Conservation (phyloP, 23 tunicate species). For the Halocynthia aurantium region DNA sequence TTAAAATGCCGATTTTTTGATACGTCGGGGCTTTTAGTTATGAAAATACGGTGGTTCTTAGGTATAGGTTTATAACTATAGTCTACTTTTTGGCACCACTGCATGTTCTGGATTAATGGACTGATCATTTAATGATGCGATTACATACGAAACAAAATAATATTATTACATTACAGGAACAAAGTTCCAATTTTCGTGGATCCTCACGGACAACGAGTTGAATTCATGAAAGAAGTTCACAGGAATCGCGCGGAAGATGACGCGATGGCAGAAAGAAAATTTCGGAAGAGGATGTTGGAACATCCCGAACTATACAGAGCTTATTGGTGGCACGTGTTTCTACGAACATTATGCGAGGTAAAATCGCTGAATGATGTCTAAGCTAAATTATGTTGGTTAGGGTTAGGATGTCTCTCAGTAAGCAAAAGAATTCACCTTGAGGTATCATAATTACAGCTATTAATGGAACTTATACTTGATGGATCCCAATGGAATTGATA, state of each 20-base stretch:
- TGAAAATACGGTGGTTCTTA: too few relatives aligned
- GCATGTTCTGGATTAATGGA: too few relatives aligned
- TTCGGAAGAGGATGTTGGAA: conserved; percentile 39
- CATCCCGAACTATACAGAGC: conserved; percentile 79
- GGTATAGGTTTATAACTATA: too few relatives aligned
- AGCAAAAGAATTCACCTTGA: too few relatives aligned
- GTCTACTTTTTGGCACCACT: too few relatives aligned
- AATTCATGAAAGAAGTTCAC: conserved; percentile 1
- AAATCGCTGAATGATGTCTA: background rate
- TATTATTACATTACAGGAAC: background rate
- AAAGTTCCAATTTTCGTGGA: conserved; percentile 15
- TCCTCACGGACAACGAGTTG: conserved; percentile 5
- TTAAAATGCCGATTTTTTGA: too few relatives aligned
- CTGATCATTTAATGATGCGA: background rate
- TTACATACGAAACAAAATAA: background rate
- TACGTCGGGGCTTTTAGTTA: too few relatives aligned
- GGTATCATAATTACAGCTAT: too few relatives aligned
- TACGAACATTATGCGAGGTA: conserved; percentile 68
- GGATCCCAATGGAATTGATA: too few relatives aligned
- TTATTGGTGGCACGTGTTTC: conserved; percentile 95
- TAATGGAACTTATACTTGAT: too few relatives aligned
- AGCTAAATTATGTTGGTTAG: background rate
- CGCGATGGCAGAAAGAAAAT: conserved; percentile 11
- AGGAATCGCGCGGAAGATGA: background rate
- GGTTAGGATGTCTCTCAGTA: background rate